phyloP scores from a whole-genome alignment of 53 echinoderm and acorn worm species.

The Zoroaster sp. region DNA sequence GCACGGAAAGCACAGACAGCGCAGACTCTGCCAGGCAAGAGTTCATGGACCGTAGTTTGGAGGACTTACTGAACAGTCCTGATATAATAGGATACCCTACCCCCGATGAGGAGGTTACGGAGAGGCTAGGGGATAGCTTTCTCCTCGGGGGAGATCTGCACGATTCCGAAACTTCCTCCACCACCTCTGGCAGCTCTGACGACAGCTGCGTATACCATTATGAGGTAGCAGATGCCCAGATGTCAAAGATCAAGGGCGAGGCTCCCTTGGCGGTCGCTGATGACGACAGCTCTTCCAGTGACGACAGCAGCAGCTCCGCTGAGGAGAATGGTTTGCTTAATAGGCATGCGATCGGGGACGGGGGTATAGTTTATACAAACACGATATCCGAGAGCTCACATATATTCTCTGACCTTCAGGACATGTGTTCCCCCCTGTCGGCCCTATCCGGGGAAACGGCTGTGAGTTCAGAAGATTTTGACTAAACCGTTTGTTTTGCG shows the following conservation, averaged over 20 bases:
- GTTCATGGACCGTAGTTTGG: constrained; percentile 45
- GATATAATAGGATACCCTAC: constrained; percentile 50
- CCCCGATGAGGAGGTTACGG: constrained; percentile 19
- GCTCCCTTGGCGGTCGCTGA: constrained; percentile 9
- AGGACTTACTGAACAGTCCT: constrained; percentile 52
- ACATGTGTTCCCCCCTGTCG: constrained; percentile 52
- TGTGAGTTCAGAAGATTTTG: constrained; percentile 93
- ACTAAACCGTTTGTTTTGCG: constrained; percentile 40
- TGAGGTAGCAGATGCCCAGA: constrained; percentile 83
- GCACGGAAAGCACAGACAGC: constrained; percentile 40
- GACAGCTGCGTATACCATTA: constrained; percentile 94
- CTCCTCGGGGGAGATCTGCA: constrained; percentile 44
- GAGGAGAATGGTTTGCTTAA: constrained; percentile 79
- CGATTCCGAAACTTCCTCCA: constrained; percentile 63
- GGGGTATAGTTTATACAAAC: constrained; percentile 62
- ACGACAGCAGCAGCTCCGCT: constrained; percentile 32
- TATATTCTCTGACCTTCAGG: constrained; percentile 86
- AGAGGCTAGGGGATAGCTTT: constrained; percentile 47
- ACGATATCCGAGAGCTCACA: constrained; percentile 59
- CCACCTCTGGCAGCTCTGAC: constrained; percentile 66
- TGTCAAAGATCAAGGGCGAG: constrained; percentile 58
- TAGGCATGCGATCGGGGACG: constrained; percentile 86
- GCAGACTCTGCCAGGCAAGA: constrained; percentile 64
- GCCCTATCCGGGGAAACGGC: constrained; percentile 53
- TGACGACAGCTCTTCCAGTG: constrained; percentile 34